Evolutionary conservation across 2,113 vertebrate species (phyloP).

Genomic region (Pluvianellus socialis): DNA sequence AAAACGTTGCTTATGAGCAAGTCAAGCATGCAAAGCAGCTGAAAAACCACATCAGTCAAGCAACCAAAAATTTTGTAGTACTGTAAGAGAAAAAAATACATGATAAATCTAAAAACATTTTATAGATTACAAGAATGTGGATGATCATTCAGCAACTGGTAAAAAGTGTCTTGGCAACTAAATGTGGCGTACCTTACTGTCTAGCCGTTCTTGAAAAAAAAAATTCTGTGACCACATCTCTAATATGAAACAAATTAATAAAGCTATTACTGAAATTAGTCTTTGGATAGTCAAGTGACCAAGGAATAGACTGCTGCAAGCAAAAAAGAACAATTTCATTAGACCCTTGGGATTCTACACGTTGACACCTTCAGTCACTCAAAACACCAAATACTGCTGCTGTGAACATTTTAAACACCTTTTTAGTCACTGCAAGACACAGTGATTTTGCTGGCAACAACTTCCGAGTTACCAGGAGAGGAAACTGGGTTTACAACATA

Average conservation of each 20-base stretch:
- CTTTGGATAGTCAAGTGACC: background rate
- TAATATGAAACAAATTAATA: background rate
- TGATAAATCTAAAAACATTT: background rate
- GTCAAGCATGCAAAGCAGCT: background rate
- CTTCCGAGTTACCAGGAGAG: background rate
- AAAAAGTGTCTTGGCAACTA: background rate
- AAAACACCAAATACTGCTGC: background rate
- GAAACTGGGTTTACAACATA: background rate
- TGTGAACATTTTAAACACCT: background rate
- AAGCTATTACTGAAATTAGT: slow-evolving; percentile 3
- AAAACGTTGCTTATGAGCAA: background rate
- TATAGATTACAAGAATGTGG: background rate
- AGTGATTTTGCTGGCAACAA: background rate
- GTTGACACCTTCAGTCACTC: background rate
- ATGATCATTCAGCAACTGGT: background rate
- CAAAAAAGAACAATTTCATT: background rate
- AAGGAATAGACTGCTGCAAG: background rate
- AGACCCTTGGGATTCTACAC: background rate
- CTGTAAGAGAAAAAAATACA: background rate
- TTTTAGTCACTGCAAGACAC: background rate
- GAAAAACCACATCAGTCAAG: background rate
- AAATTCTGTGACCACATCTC: background rate
- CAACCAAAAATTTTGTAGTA: background rate
- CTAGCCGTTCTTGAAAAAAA: background rate
- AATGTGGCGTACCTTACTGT: background rate